Evolutionary conservation across 2,113 vertebrate species (phyloP), one percentile per base, ranked within the genome.

Genomic region (Ammospiza caudacuta): DNA sequence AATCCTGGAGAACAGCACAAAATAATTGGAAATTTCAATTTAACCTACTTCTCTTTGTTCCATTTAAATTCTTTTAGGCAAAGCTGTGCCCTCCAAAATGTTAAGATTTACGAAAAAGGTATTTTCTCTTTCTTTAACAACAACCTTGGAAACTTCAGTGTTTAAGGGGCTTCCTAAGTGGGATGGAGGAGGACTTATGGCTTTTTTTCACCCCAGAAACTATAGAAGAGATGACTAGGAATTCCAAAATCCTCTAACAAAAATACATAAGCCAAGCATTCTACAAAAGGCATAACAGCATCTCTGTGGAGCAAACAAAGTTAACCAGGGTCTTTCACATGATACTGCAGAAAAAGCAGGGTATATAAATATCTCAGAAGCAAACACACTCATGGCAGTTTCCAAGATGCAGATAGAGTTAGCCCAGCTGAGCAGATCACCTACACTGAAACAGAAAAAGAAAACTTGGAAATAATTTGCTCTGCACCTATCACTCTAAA

Each of bases 171-270:
- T 76, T 85, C 33, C 15, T 33, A n/a, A 35, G 3, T 2, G 9
- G 5, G 3, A 2, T 4, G 5, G 2, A 2, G 4, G 8, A 28
- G 19, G 18, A 9, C 2, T 51, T 49, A 15, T 11, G 31, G 1
- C 3, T 24, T 15, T 37, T 61, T 59, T 63, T 55, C 0, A 17
- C 2, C 6, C 13, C 21, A 39, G n/a, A 51, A 44, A 52, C 39
- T 39, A 19, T 1, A 5, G 7, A 59, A 79, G 39, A 55, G 8
- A 55, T 14, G 4, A 16, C 17, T 51, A 46, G 11, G 15, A 83
- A 80, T 24, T 85, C 47, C 35, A 88, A 78, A 85, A 70, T 47
- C 28, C 21, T 79, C 22, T 52, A 44, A 62, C 2, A 2, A 79
- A 91, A n/a, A 58, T 8, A 43, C 23, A 62, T 2, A 12, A 87